Conservation (phyloP, 2,113 vertebrate species). For the Sciurus niger region DNA sequence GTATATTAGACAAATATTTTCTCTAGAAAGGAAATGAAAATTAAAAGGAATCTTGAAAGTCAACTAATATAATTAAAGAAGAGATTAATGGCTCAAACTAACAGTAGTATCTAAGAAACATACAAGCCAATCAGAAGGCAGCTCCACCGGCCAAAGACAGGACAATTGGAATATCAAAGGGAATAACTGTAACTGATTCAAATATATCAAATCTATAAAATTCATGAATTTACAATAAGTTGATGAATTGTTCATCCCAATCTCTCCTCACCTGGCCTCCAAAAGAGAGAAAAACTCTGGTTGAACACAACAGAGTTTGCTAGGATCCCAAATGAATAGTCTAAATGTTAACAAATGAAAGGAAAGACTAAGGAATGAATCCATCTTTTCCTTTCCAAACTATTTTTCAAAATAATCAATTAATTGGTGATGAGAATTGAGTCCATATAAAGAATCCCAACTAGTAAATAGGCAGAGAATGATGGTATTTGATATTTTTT, state of each 20-base stretch:
- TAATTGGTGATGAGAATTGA: background rate
- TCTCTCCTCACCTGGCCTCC: background rate
- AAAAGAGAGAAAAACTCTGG: background rate
- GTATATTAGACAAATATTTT: background rate
- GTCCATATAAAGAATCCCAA: background rate
- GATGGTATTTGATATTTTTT: background rate
- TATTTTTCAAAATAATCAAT: background rate
- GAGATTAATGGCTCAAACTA: constrained; percentile 12
- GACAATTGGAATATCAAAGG: background rate
- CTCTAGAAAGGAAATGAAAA: constrained; percentile 33
- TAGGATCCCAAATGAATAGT: background rate
- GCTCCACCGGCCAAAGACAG: background rate
- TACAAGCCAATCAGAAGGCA: background rate
- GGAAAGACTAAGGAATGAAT: background rate
- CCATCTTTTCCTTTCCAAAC: background rate
- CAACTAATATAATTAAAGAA: constrained; percentile 57
- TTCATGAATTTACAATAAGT: background rate
- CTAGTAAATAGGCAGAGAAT: background rate
- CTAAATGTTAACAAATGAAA: background rate
- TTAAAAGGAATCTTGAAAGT: constrained; percentile 50
- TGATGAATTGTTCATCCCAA: background rate
- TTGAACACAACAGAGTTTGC: background rate
- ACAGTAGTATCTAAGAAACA: background rate
- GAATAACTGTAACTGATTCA: constrained; percentile 8
- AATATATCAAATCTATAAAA: background rate